Conservation (phyloP, 2,797 vertebrate species). For the Scomberomorus guttatus region DNA sequence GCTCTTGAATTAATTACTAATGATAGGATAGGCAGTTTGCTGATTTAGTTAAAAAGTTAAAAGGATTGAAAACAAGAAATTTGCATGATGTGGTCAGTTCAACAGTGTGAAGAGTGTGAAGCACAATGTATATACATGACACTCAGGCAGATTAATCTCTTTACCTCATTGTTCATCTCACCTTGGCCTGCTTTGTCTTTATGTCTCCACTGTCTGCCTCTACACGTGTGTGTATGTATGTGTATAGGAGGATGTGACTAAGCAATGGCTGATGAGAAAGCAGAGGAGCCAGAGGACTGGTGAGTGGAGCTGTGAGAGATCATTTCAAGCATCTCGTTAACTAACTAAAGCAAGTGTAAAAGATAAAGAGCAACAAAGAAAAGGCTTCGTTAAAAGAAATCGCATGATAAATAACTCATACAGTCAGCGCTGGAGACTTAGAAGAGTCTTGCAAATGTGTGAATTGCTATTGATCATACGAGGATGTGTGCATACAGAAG, state of each 20-base stretch:
- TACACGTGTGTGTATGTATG: conserved; percentile 36
- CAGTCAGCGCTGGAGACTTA: not conserved
- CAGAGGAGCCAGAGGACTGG: conserved; percentile 82
- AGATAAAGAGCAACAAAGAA: not conserved
- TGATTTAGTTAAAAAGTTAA: not conserved
- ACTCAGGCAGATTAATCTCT: conserved; percentile 27
- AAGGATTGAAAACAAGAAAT: not conserved
- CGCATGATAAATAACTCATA: not conserved
- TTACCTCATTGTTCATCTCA: conserved; percentile 30
- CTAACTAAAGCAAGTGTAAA: not conserved
- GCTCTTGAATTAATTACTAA: not conserved
- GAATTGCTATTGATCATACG: not conserved
- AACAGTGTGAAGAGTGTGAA: not conserved
- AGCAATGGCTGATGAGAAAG: conserved; percentile 84
- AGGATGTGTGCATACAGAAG: not conserved
- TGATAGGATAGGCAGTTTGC: not conserved
- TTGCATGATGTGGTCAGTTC: not conserved
- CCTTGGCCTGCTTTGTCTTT: conserved; percentile 19
- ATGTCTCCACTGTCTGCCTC: not conserved
- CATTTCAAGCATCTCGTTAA: not conserved
- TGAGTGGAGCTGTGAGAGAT: conserved; percentile 62
- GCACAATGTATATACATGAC: not conserved
- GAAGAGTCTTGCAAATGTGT: not conserved
- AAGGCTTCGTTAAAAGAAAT: not conserved
- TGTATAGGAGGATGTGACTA: conserved; percentile 83